Base-by-base conservation (phyloP, 1,140 invertebrate genomes). In the Leguminivora glycinivorella region DNA sequence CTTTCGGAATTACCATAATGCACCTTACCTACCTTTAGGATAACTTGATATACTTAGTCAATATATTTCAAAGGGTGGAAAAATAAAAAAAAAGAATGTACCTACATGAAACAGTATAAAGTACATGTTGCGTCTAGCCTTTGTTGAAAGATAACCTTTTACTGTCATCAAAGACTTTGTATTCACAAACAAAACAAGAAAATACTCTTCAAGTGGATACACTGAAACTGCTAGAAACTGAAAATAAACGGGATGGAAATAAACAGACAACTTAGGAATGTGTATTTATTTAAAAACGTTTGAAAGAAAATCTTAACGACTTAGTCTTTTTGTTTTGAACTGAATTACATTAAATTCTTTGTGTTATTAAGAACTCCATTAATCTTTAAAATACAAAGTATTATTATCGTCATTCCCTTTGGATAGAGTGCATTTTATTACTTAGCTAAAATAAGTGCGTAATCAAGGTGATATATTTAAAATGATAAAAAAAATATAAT, bases 131-230 rank as follows among this genome's bases (percentile, higher is more conserved):
- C 26, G 58, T 63, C 58, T 63, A 34, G 58, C 58, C 29, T 17
- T 63, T 63, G 58, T 63, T 63, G 70, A 67, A 68, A 75, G 72
- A 72, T 72, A 75, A 69, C 75, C 40, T 73, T 77, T 73, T 73
- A 75, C 67, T 77, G 66, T 72, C 67, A 72, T 74, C 74, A 74
- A 76, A 78, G 74, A 74, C 66, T 60, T 72, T 78, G 71, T 74
- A 72, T 75, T 72, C 66, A 71, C 72, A 76, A 78, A 75, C 71
- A 74, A 29, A 63, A 63, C 71, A 73, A 68, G 58, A 75, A 72
- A 74, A 68, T 75, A 60, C 74, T 74, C 17, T 70, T 60, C 14
- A 70, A 43, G 31, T 67, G 58, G 40, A 40, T 25, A 68, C 40
- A 47, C 31, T n/a, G 25, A 47, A 40, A 43, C 14, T 40, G 67